phyloP scores from a whole-genome alignment of 2,113 vertebrate species.

The Sylvia atricapilla region DNA sequence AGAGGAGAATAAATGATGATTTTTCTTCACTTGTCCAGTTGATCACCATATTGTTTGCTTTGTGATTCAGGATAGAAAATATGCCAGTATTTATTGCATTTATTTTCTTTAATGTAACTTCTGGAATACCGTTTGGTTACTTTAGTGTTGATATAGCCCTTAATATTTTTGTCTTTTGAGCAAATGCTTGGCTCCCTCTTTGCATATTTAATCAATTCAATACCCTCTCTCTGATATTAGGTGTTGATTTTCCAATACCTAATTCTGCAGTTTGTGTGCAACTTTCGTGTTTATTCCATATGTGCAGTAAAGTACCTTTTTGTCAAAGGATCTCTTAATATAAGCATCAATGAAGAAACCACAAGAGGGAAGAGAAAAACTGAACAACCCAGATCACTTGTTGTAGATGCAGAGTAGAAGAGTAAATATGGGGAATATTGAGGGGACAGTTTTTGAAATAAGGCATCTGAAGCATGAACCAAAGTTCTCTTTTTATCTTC shows the following conservation, averaged over 20 bases:
- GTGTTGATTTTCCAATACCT: background rate
- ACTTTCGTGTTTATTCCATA: background rate
- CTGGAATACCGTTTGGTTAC: background rate
- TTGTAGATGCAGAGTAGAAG: background rate
- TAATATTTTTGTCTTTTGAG: background rate
- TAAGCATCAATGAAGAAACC: background rate
- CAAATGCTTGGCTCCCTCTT: background rate
- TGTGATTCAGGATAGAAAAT: background rate
- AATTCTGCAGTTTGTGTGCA: background rate
- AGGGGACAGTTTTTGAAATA: background rate
- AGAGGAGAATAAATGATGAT: background rate
- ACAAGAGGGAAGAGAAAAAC: too few relatives aligned
- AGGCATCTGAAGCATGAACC: background rate
- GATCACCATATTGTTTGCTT: background rate
- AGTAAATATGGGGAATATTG: background rate
- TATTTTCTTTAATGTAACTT: background rate
- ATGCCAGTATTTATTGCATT: background rate
- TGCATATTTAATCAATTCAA: background rate
- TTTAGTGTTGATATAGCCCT: background rate
- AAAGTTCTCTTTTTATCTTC: constrained; percentile 5
- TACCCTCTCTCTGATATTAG: background rate
- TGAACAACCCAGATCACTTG: background rate
- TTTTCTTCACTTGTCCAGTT: background rate
- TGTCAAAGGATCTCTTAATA: background rate
- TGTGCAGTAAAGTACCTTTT: background rate